Percentiles rank a stretch among this genome's conserved stretches.
Conservation (phyloP, 2,797 vertebrate species). For the Tadarida brasiliensis region DNA sequence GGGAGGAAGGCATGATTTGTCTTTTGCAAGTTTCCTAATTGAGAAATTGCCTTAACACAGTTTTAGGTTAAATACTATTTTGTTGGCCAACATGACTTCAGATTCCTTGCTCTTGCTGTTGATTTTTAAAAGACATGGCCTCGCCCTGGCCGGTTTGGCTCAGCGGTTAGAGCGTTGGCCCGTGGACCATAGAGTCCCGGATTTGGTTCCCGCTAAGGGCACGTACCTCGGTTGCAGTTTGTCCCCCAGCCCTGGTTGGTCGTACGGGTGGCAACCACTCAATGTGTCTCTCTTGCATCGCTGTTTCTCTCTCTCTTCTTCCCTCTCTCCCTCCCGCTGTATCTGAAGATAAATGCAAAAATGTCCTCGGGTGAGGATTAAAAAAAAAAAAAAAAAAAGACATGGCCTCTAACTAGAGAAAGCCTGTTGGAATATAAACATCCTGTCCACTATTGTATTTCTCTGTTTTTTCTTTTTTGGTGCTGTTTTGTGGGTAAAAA, state of each 20-base stretch:
- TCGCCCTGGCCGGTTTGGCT: too few species aligned
- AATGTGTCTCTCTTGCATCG: too few species aligned
- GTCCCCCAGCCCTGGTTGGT: too few species aligned
- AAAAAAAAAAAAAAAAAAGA: conserved; percentile 37
- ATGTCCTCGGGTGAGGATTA: too few species aligned
- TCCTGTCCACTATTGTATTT: neutral
- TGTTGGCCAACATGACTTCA: conserved; percentile 12
- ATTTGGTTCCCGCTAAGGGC: too few species aligned
- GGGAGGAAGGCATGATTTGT: neutral
- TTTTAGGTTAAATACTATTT: conserved; percentile 39
- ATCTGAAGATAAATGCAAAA: too few species aligned
- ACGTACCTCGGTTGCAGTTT: too few species aligned
- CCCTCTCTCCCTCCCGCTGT: too few species aligned
- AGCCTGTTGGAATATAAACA: conserved; percentile 12
- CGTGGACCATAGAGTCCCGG: too few species aligned
- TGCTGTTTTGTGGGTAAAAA: neutral
- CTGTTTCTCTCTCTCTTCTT: too few species aligned
- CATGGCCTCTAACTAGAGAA: neutral
- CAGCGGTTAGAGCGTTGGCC: too few species aligned
- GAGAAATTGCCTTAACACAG: neutral
- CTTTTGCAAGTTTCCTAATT: neutral
- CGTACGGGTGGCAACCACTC: too few species aligned
- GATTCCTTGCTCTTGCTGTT: conserved; percentile 7
- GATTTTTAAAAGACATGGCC: conserved; percentile 48
- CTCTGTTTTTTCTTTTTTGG: neutral